phyloP scores from a whole-genome alignment of 2,113 vertebrate species.

The Tychaedon coryphoeus region DNA sequence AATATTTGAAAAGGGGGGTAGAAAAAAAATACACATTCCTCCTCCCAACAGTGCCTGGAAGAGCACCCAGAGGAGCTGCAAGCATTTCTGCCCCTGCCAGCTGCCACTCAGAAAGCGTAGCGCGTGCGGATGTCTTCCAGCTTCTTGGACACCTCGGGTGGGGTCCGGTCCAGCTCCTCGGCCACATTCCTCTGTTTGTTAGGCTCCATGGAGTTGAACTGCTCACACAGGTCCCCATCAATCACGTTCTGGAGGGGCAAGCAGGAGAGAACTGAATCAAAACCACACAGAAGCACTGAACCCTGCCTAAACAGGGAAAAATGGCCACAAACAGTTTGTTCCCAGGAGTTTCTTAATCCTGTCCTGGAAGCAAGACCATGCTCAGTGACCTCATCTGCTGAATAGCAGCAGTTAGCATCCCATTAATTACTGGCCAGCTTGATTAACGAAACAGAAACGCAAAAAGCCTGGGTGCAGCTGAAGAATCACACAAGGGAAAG shows the following conservation, averaged over 20 bases:
- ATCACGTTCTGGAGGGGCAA: slow-evolving; percentile 88
- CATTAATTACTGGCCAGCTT: slow-evolving; percentile 11
- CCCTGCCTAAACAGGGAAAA: neutral
- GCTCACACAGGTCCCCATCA: slow-evolving; percentile 96
- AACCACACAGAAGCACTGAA: neutral
- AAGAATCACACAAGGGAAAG: neutral
- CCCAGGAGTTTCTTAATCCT: slow-evolving; percentile 44
- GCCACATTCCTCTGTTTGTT: slow-evolving; percentile 98
- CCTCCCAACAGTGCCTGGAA: neutral
- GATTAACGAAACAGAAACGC: neutral
- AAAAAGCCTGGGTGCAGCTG: neutral
- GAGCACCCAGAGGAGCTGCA: neutral
- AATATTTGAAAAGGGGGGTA: neutral
- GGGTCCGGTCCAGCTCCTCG: slow-evolving; percentile 93
- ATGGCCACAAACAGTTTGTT: slow-evolving; percentile 4
- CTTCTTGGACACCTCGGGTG: slow-evolving; percentile 97
- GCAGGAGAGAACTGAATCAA: neutral
- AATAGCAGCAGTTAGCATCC: slow-evolving; percentile 13
- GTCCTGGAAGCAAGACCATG: neutral
- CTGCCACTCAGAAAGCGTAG: slow-evolving; percentile 87
- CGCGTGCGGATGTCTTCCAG: slow-evolving; percentile 97
- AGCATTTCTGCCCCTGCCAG: neutral
- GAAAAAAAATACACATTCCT: neutral
- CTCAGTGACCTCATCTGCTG: slow-evolving; percentile 12
- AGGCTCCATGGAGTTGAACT: slow-evolving; percentile 99